These are phyloP conservation scores for Hyposmocoma kahamanoa DNA, from an alignment of 1,140 invertebrate species.

Conservation along the genomic window DNA sequence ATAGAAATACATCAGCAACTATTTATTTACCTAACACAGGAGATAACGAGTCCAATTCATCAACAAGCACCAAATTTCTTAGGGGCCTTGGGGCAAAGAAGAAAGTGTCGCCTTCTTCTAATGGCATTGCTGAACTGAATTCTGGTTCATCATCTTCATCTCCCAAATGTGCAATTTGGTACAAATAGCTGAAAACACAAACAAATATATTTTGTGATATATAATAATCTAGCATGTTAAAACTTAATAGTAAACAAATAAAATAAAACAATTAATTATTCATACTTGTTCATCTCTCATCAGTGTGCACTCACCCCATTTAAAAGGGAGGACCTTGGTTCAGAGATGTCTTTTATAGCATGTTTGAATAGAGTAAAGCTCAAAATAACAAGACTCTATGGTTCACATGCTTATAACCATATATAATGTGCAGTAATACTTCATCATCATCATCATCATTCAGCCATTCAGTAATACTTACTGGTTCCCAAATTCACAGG, in stretches of 20 bases:
- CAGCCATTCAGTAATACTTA: slow-evolving; percentile 86
- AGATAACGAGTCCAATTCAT: slow-evolving; percentile 97
- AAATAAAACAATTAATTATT: background rate
- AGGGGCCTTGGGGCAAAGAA: slow-evolving; percentile 97
- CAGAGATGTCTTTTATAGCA: slow-evolving; percentile 68
- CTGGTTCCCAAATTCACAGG: slow-evolving; percentile 99
- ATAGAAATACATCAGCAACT: background rate
- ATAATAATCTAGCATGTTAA: slow-evolving; percentile 6
- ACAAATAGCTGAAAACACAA: slow-evolving; percentile 86
- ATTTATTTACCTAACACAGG: slow-evolving; percentile 90
- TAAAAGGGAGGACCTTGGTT: slow-evolving; percentile 69
- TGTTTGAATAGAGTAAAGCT: slow-evolving; percentile 21
- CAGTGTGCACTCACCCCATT: slow-evolving; percentile 70
- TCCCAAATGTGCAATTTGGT: slow-evolving; percentile 99
- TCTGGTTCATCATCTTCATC: slow-evolving; percentile 99
- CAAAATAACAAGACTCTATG: slow-evolving; percentile 27
- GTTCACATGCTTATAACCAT: slow-evolving; percentile 32
- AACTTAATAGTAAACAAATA: too few relatives aligned
- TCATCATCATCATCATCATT: too few relatives aligned
- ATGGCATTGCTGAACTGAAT: slow-evolving; percentile 97
- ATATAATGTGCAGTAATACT: background rate
- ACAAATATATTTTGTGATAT: slow-evolving; percentile 21
- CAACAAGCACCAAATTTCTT: slow-evolving; percentile 97
- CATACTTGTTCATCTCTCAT: slow-evolving; percentile 59
- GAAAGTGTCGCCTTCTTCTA: slow-evolving; percentile 99